Base-by-base conservation (phyloP, 1,140 invertebrate genomes). In the Teleogryllus occipitalis region DNA sequence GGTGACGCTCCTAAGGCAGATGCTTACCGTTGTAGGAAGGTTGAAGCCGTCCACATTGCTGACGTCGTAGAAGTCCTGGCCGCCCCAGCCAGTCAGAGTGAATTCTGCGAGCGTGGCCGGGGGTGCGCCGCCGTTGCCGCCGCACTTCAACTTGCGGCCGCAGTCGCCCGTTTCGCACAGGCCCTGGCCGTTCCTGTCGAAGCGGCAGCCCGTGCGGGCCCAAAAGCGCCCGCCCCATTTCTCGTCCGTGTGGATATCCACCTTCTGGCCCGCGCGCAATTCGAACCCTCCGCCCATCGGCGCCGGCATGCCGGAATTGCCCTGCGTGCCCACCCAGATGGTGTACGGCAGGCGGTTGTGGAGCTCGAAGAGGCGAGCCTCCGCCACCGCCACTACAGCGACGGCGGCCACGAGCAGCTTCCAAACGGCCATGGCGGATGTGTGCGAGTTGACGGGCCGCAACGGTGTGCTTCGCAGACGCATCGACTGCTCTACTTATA, bases 31-130 rank as follows among this genome's bases (percentile, higher is more conserved):
- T 10, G 47, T 15, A 54, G 77, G 80, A 3, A 87, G 77, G 81
- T 88, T 88, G 81, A 82, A 88, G 22, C 87, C 87, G 82, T 88
- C 87, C 22, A 88, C 87, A 72, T 88, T 81, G 46, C 86, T 87
- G 73, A 88, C 83, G 78, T 88, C 86, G 80, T 88, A 88, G 80
- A 83, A 88, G 82, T 88, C 87, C 18, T 84, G 81, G 76, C 84
- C 84, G 77, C 21, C 22, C 74, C 72, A 75, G 27, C 84, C 86
- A 79, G 83, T 84, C 39, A 88, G 83, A 1, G 86, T 88, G 73
- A 88, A 86, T 82, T 88, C 87, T 6, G 86, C 86, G 4, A 88
- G 80, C 65, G 86, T 85, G 8, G 83, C 86, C 12, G 87, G 87
- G 8, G 87, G 86, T 46, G 81, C 82, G 27, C 87, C 87, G 73